Evolutionary conservation across 2,888 invertebrate genomes (phyloP).

Genomic region (Chrysina gloriosa): DNA sequence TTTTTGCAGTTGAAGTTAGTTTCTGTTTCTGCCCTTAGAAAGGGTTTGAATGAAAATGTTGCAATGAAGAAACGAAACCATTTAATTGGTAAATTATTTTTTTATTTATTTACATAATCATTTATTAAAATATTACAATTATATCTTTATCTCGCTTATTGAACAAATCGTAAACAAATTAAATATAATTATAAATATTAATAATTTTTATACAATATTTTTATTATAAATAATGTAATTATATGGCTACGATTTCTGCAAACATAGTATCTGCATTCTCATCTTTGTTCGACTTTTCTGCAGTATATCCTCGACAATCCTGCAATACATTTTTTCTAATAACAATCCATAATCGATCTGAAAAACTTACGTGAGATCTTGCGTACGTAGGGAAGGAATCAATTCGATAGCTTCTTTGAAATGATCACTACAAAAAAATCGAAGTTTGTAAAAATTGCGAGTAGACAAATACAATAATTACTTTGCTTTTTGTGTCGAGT

Average conservation of each 20-base stretch:
- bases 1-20: no score
- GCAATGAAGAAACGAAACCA: no score
- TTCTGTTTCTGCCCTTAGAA: no score
- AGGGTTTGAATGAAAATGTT: no score
- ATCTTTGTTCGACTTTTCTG: conserved; percentile 73
- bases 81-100: background rate
- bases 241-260: conserved; percentile 55
- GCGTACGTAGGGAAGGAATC: conserved; percentile 74
- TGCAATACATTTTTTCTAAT: conserved; percentile 52
- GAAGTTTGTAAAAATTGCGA: conserved; percentile 59
- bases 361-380: conserved; percentile 59
- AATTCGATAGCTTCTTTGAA: conserved; percentile 85
- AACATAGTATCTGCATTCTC: conserved; percentile 77
- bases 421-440: conserved; percentile 40
- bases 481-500: conserved; percentile 75
- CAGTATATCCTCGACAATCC: conserved; percentile 73
- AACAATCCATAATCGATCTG: background rate
- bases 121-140: conserved; percentile 30
- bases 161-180: background rate
- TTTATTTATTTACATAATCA: conserved; percentile 19
- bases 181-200: conserved; percentile 6
- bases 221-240: background rate
- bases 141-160: conserved; percentile 3
- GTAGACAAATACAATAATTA: conserved; percentile 58
- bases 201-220: conserved; percentile 22